Evolutionary conservation across 2,797 vertebrate species (phyloP).

Genomic region (Echeneis naucrates): DNA sequence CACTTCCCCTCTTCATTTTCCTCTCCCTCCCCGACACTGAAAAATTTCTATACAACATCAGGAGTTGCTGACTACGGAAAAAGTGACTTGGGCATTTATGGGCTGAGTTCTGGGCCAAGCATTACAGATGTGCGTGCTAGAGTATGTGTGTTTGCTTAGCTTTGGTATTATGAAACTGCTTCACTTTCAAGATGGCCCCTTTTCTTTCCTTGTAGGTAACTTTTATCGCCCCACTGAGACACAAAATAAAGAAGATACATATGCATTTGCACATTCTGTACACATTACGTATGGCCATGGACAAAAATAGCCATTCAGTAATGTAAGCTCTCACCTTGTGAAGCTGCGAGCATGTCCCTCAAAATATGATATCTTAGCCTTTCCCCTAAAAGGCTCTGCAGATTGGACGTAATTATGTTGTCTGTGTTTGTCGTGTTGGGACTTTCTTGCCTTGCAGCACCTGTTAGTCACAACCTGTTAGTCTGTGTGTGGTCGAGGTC

Average conservation of each 20-base stretch:
- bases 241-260: conserved; percentile 33
- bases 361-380: conserved; percentile 48
- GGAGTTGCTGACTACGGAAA: conserved; percentile 81
- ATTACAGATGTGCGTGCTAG: conserved; percentile 57
- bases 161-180: conserved; percentile 43
- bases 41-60: conserved; percentile 60
- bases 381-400: conserved; percentile 26
- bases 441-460: conserved; percentile 58
- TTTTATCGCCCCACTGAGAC: conserved; percentile 14
- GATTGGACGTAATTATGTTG: conserved; percentile 49
- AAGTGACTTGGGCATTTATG: conserved; percentile 78
- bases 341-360: conserved; percentile 30
- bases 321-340: conserved; percentile 43
- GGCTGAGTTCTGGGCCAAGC: conserved; percentile 64
- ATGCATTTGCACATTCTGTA: neutral
- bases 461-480: conserved; percentile 29
- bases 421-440: conserved; percentile 31
- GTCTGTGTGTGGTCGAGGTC: conserved; percentile 71
- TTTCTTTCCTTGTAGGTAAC: conserved; percentile 32
- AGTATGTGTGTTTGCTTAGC: conserved; percentile 56
- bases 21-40: conserved; percentile 35
- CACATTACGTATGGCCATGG: conserved; percentile 10
- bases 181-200: conserved; percentile 51
- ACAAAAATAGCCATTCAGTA: conserved; percentile 34
- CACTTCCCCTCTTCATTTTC: conserved; percentile 41